These are phyloP conservation scores for Parus major DNA, from an alignment of 2,113 vertebrate species.

Conservation along the genomic window DNA sequence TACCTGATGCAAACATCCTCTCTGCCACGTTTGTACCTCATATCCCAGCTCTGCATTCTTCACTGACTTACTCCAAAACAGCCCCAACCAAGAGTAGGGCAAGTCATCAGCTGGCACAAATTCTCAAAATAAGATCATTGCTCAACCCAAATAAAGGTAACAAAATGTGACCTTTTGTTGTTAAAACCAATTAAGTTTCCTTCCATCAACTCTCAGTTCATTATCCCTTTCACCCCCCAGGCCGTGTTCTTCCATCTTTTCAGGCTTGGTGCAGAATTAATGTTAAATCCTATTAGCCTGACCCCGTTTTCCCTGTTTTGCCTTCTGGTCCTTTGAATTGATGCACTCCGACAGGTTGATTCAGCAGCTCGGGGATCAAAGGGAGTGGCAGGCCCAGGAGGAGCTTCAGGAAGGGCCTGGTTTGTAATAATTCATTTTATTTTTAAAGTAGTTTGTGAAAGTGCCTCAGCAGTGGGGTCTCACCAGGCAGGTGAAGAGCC, in stretches of 20 bases:
- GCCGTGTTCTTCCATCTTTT: conserved; percentile 42
- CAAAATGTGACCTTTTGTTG: conserved; percentile 41
- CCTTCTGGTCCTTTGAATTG: neutral
- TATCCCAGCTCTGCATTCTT: neutral
- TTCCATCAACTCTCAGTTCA: conserved; percentile 44
- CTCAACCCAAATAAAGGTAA: conserved; percentile 44
- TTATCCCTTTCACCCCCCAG: conserved; percentile 46
- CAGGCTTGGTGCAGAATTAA: conserved; percentile 12
- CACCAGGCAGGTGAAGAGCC: fast-evolving
- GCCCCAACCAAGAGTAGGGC: neutral
- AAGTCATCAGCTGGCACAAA: neutral
- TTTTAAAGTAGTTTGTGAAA: neutral
- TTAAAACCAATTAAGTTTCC: conserved; percentile 51
- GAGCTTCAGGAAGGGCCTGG: neutral
- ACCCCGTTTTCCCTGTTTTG: neutral
- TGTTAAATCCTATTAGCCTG: conserved; percentile 56
- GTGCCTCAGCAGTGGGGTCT: neutral
- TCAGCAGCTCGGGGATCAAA: neutral
- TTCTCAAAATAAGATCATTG: conserved; percentile 16
- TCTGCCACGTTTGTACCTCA: neutral
- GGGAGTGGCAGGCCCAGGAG: neutral
- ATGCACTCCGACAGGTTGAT: neutral
- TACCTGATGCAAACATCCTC: neutral
- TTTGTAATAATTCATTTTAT: neutral
- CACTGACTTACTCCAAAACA: neutral